These are phyloP conservation scores for Nothobranchius furzeri DNA, from an alignment of 2,113 vertebrate species.

Conservation along the genomic window DNA sequence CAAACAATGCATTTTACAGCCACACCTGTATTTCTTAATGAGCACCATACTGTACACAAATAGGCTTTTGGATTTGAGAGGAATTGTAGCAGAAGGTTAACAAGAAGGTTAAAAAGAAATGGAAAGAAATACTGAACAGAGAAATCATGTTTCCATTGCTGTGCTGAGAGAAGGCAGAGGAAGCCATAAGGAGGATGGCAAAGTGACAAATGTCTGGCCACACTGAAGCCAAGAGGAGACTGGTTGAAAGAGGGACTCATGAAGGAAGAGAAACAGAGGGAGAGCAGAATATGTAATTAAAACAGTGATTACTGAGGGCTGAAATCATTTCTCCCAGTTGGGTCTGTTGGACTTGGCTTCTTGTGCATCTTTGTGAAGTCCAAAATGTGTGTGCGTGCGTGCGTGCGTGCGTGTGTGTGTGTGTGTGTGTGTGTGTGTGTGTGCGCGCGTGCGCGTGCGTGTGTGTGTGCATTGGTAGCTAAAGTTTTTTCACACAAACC, in stretches of 20 bases:
- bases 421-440: not conserved
- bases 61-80: constrained; percentile 17
- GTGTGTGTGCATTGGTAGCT: not conserved
- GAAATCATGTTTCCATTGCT: constrained; percentile 72
- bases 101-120: constrained; percentile 17
- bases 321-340: constrained; percentile 63
- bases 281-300: constrained; percentile 64
- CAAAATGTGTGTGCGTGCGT: constrained; percentile 9
- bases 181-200: constrained; percentile 70
- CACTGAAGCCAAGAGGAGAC: constrained; percentile 60
- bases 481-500: not conserved
- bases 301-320: constrained; percentile 63
- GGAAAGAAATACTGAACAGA: constrained; percentile 54
- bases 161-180: constrained; percentile 53
- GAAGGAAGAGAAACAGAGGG: constrained; percentile 24
- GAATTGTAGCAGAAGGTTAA: constrained; percentile 11
- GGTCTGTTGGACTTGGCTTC: constrained; percentile 59
- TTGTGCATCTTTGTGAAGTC: constrained; percentile 40
- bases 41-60: not conserved
- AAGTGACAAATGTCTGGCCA: constrained; percentile 71
- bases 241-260: constrained; percentile 35
- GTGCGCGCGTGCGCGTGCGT: not conserved
- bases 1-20: too few relatives aligned
- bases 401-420: not conserved
- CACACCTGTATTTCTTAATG: not conserved